Percentiles rank a stretch among this genome's conserved stretches.
phyloP scores from a whole-genome alignment of 2,113 vertebrate genomes.

The Melanerpes formicivorus region DNA sequence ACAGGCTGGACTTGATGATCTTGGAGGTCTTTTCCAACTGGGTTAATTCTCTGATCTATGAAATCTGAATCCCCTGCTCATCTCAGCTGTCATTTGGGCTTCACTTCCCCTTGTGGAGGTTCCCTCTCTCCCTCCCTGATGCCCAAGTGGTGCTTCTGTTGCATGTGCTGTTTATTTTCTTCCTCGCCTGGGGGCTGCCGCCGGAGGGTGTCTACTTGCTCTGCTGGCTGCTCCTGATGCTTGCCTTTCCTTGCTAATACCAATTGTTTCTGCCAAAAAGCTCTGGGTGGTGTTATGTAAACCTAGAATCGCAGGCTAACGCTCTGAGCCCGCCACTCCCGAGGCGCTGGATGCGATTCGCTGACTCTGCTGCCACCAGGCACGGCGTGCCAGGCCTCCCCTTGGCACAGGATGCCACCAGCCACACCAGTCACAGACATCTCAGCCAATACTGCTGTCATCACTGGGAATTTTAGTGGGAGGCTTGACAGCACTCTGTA shows the following conservation, averaged over 20 bases:
- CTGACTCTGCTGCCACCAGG: background rate
- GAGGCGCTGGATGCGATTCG: background rate
- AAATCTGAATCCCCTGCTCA: background rate
- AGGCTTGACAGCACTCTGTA: background rate
- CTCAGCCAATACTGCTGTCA: rapidly evolving
- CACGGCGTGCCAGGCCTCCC: rapidly evolving
- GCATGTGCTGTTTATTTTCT: background rate
- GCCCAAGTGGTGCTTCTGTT: background rate
- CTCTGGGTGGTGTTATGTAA: constrained; percentile 47
- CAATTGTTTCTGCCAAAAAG: constrained; percentile 56
- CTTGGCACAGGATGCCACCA: background rate
- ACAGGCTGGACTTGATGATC: no score
- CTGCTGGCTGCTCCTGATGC: constrained; percentile 30
- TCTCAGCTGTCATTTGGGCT: background rate
- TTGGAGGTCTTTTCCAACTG: no score
- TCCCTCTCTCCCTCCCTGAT: background rate
- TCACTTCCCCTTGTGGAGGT: background rate
- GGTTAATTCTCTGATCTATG: no score
- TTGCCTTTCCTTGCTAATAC: constrained; percentile 13
- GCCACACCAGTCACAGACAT: rapidly evolving
- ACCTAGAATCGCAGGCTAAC: constrained; percentile 53
- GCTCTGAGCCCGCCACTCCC: background rate
- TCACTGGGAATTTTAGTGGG: background rate
- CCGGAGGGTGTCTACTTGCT: constrained; percentile 26
- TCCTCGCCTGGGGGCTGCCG: constrained; percentile 18